These are phyloP conservation scores for Daphoenositta chrysoptera DNA, from an alignment of 2,113 vertebrate genomes.

Conservation along the genomic window DNA sequence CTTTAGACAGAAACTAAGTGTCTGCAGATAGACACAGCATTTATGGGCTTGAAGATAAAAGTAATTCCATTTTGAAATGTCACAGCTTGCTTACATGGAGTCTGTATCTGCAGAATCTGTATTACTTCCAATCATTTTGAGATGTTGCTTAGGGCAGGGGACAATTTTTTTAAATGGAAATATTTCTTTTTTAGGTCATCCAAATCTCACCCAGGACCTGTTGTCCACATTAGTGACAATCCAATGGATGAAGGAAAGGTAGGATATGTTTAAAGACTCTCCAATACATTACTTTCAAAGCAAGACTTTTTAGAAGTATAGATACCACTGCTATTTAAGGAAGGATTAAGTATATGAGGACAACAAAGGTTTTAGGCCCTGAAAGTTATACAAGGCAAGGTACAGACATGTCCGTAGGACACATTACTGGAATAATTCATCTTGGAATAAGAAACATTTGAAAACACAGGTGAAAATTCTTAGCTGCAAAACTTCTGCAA, in stretches of 20 bases:
- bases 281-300: neutral
- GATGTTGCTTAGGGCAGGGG: neutral
- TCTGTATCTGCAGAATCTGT: neutral
- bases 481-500: neutral
- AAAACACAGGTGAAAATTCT: neutral
- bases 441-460: neutral
- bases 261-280: neutral
- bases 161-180: neutral
- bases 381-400: neutral
- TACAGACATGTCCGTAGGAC: neutral
- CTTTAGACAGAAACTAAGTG: neutral
- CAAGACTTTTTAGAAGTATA: neutral
- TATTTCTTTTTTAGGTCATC: slow-evolving; percentile 83
- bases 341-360: neutral
- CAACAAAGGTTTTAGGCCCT: neutral
- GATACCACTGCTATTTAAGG: neutral
- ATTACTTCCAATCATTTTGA: neutral
- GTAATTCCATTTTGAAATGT: neutral
- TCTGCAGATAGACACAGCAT: neutral
- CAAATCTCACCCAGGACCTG: slow-evolving; percentile 95
- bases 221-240: slow-evolving; percentile 99
- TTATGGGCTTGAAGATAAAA: neutral
- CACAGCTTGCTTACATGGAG: neutral
- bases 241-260: slow-evolving; percentile 99
- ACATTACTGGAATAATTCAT: neutral